These are phyloP conservation scores for Rhaphigaster nebulosa DNA, from an alignment of 2,888 invertebrate species.

Conservation along the genomic window DNA sequence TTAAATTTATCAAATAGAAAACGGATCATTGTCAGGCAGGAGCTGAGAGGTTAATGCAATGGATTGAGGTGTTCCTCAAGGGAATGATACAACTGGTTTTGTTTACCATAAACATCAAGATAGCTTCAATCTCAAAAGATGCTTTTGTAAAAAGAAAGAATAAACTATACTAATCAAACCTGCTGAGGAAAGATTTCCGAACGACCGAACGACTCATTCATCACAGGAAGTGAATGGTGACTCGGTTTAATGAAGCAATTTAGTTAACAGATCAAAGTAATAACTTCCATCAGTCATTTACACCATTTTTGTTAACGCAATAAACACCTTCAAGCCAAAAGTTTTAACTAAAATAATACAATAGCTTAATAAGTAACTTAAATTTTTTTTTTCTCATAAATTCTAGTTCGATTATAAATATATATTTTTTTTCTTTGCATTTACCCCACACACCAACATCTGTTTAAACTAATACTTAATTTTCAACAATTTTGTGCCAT, in stretches of 20 bases:
- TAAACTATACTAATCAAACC: neutral
- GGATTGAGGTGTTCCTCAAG: neutral
- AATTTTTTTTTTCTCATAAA: too few relatives aligned
- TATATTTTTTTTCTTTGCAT: too few relatives aligned
- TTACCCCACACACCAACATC: too few relatives aligned
- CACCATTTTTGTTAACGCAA: neutral
- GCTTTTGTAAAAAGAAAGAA: neutral
- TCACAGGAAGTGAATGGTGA: constrained; percentile 25
- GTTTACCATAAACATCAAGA: constrained; percentile 19
- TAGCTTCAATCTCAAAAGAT: neutral
- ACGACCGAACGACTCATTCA: constrained; percentile 24
- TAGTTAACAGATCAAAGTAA: neutral
- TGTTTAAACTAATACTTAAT: too few relatives aligned
- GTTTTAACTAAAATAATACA: too few relatives aligned
- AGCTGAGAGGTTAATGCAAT: neutral
- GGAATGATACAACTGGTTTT: neutral
- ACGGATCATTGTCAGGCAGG: neutral
- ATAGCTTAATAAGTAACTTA: too few relatives aligned
- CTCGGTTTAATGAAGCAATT: constrained; percentile 23
- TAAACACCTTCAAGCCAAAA: neutral
- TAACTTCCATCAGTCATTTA: neutral
- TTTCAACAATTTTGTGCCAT: too few relatives aligned
- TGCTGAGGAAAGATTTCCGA: neutral
- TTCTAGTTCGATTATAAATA: too few relatives aligned
- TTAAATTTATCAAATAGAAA: too few relatives aligned